Evolutionary conservation across 2,888 invertebrate genomes (phyloP).

Genomic region (Nephrocerus scutellatus): DNA sequence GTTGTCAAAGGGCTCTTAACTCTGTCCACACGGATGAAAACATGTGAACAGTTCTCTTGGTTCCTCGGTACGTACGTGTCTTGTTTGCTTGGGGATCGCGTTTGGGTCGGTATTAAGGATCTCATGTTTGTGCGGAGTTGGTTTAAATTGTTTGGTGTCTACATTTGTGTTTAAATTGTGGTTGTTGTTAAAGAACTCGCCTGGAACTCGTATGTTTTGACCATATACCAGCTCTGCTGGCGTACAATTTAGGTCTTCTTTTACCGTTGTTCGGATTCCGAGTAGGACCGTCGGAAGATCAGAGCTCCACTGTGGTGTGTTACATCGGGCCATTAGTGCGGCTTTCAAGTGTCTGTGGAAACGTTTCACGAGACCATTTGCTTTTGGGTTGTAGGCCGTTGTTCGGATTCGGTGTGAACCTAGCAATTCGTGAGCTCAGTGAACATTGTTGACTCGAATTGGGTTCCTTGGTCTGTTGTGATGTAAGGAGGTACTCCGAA

Average conservation of each 20-base stretch:
- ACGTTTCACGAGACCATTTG: slow-evolving; percentile 12
- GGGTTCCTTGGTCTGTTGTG: slow-evolving; percentile 12
- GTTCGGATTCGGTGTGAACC: slow-evolving; percentile 8
- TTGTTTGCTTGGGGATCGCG: slow-evolving; percentile 9
- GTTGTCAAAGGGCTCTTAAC: slow-evolving; percentile 2
- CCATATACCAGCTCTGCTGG: slow-evolving; percentile 14
- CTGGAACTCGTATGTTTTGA: slow-evolving; percentile 7
- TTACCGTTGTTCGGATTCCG: slow-evolving; percentile 10
- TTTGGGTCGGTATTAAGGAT: slow-evolving; percentile 12
- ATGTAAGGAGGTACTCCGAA: slow-evolving; percentile 8
- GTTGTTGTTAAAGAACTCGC: no score
- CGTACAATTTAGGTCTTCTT: slow-evolving; percentile 6
- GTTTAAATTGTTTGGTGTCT: slow-evolving; percentile 5
- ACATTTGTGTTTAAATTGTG: no score
- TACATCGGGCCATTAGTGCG: slow-evolving; percentile 1
- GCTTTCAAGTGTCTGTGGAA: slow-evolving; percentile 14
- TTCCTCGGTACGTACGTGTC: slow-evolving; percentile 4
- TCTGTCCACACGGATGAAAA: no score
- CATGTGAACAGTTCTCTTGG: no score
- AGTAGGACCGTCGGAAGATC: slow-evolving; percentile 13
- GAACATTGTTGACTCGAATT: slow-evolving; percentile 15
- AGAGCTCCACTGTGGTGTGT: slow-evolving; percentile 5
- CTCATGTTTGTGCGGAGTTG: no score
- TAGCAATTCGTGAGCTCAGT: slow-evolving; percentile 2
- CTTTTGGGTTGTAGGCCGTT: slow-evolving; percentile 12